Base-by-base conservation (phyloP, 2,888 invertebrate genomes). In the Rhamnusium bicolor region DNA sequence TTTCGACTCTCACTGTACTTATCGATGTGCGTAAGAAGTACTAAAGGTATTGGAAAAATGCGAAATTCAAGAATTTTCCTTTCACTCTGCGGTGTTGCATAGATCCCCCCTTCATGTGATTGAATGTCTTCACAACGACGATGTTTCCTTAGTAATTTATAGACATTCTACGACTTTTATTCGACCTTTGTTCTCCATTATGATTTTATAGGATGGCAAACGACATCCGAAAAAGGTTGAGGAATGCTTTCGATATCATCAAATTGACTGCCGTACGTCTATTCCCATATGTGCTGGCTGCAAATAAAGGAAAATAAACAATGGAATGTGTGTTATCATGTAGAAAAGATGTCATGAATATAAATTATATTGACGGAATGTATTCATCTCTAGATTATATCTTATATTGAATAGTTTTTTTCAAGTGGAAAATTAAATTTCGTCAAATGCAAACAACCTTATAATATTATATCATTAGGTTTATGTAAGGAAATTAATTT, bases 291-390 rank as follows among this genome's bases (percentile, higher is more conserved):
- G 58, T 8, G 32, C 29, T 18, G 58, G 29, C 32, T 6, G 16
- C 58, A 18, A 58, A 58, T 58, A 58, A 58, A 32, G 16, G 58
- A 58, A 58, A 29, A 58, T 18, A 58, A 58, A 58, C 58, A 58
- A 58, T 32, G 27, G 10, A n/a, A 58, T 29, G 58, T 16, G 58
- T 58, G 58, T 58, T 18, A 32, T 29, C 58, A 16, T 32, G 58
- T 58, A 58, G 32, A 58, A 29, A 18, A 27, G 58, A 58, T 27
- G 21, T 14, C 58, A 58, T 58, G 58, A 58, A 58, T 58, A 58
- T 58, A 58, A 58, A 58, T 58, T 54, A 24, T 54, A n/a, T 27
- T 58, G 58, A 58, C 32, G 16, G 27, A 18, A 32, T 27, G 18
- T 54, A 54, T 54, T 54, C 27, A 24, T 2, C 27, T 27, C 27